phyloP scores from a whole-genome alignment of 2,113 vertebrate genomes.

The Glaucomys volans region DNA sequence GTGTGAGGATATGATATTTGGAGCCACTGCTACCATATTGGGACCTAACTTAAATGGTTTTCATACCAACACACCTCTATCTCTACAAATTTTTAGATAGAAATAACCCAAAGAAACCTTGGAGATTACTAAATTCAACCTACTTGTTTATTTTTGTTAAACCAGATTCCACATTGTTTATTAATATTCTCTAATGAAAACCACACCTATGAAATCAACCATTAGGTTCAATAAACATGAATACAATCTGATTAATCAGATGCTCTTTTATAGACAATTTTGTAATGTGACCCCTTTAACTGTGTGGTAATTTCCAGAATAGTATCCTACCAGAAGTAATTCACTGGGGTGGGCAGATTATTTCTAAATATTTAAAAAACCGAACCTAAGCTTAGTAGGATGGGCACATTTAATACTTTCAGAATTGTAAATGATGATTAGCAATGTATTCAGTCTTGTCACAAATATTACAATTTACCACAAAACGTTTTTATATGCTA shows the following conservation, averaged over 20 bases:
- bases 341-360: not conserved
- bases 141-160: slow-evolving; percentile 44
- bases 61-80: not conserved
- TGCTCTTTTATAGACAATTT: not conserved
- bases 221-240: slow-evolving; percentile 4
- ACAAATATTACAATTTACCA: slow-evolving; percentile 34
- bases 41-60: not conserved
- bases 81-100: not conserved
- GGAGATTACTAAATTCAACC: not conserved
- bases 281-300: slow-evolving; percentile 37
- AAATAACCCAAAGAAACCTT: not conserved
- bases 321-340: slow-evolving; percentile 6
- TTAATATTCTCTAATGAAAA: not conserved
- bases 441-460: not conserved
- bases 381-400: not conserved
- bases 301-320: slow-evolving; percentile 37
- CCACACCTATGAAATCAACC: not conserved
- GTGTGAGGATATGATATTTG: not conserved
- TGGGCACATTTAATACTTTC: not conserved
- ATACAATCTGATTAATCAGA: not conserved
- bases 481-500: not conserved
- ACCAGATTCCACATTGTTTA: slow-evolving; percentile 40
- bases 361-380: slow-evolving; percentile 38
- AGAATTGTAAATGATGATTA: slow-evolving; percentile 33
- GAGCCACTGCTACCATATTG: not conserved